Conservation (phyloP, 1,140 invertebrate species). For the Aradophagus sp. region DNA sequence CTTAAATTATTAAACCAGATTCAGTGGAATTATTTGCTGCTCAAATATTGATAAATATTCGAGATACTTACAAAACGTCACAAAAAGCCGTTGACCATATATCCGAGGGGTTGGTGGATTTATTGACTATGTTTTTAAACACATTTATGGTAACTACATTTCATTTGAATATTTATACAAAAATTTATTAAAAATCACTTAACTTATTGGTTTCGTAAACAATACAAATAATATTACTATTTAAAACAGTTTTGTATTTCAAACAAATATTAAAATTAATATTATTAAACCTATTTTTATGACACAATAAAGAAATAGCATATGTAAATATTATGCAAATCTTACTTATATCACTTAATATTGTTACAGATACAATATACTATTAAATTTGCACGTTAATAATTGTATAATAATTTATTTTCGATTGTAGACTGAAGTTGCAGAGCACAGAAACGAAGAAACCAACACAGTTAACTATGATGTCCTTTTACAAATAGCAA, state of each 20-base stretch:
- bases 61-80: constrained; percentile 24
- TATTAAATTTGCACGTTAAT: neutral
- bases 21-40: constrained; percentile 10
- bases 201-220: no score
- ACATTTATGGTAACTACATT: constrained; percentile 19
- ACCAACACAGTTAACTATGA: constrained; percentile 11
- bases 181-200: no score
- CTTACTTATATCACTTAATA: no score
- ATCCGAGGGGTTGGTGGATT: constrained; percentile 11
- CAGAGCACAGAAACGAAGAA: constrained; percentile 11
- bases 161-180: no score
- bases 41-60: constrained; percentile 19
- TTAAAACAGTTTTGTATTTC: no score
- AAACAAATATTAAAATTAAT: no score
- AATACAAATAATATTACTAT: no score
- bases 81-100: constrained; percentile 18
- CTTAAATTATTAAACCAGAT: constrained; percentile 2
- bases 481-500: constrained; percentile 10
- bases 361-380: no score
- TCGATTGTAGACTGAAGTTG: constrained; percentile 6
- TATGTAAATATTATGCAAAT: no score
- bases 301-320: no score
- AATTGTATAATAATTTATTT: constrained; percentile 1
- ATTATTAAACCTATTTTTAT: no score
- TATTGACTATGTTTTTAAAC: constrained; percentile 13